Evolutionary conservation across 2,113 vertebrate genomes (phyloP), one percentile per base, ranked within the genome.

Genomic region (Corynorhinus townsendii): DNA sequence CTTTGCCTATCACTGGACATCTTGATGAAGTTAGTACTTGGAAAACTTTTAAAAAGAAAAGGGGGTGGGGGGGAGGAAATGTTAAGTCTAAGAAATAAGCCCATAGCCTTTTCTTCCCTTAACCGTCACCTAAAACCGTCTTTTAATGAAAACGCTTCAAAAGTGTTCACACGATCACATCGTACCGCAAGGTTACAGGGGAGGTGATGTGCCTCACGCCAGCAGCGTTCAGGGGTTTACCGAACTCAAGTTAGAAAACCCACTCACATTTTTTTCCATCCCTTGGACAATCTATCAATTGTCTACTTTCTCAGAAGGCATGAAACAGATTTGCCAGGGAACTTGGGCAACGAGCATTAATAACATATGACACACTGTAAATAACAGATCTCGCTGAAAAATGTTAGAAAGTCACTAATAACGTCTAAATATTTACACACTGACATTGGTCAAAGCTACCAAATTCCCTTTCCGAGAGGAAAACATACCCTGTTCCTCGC

Each of bases 1-100:
- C 99, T 99, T 89, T 99, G 99, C 97, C 99, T 98, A 96, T 99
- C 99, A 98, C 99, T 99, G 98, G 99, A 99, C 99, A 99, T 99
- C 90, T 98, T 99, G 98, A 77, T 97, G 89, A 98, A 97, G 97
- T 98, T 98, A 96, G 95, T 83, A 76, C 94, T 90, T 56, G 56
- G 79, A 86, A 97, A 97, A 97, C 96, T 97, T 96, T 93, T 81
- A 45, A 90, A 73, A 75, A 71, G 24, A 75, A 80, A 72, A 1
- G 56, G 81, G 0, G 5, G 52, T 33, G 77, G 43, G 33, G 30
- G 85, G 68, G 64, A 83, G 45, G 59, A 79, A 80, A 86, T 35
- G 88, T 98, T 95, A 96, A 91, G 49, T 9, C 49, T 96, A 43
- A 76, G 40, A 22, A 82, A 86, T 54, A 66, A 94, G 77, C n/a